phyloP scores from a whole-genome alignment of 2,888 invertebrate genomes.

The Bibio marci region DNA sequence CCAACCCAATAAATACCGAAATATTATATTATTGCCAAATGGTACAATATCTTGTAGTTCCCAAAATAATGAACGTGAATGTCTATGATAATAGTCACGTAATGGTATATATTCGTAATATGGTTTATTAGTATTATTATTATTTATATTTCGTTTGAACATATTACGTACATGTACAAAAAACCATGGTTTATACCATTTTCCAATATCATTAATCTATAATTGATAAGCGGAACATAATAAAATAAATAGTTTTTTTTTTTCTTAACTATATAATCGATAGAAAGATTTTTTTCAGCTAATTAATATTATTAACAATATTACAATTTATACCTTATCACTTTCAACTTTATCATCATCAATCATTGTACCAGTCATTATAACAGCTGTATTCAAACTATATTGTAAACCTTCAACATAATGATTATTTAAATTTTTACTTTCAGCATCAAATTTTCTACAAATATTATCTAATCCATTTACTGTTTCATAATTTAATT shows the following conservation, averaged over 20 bases:
- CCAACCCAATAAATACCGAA: slow-evolving; percentile 62
- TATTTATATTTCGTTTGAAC: slow-evolving; percentile 18
- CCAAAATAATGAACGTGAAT: slow-evolving; percentile 69
- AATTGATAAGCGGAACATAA: no score
- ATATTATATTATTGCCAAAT: slow-evolving; percentile 59
- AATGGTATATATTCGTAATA: slow-evolving; percentile 56
- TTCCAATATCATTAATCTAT: slow-evolving; percentile 53
- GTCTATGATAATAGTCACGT: slow-evolving; percentile 67
- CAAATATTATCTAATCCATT: slow-evolving; percentile 34
- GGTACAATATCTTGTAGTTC: slow-evolving; percentile 69
- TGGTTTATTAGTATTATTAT: slow-evolving; percentile 9
- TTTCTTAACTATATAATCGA: no score
- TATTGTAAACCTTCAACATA: slow-evolving; percentile 62
- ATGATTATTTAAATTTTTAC: slow-evolving; percentile 33
- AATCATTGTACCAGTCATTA: slow-evolving; percentile 60
- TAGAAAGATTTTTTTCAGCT: no score
- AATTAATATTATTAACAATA: no score
- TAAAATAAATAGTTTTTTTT: no score
- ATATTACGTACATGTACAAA: slow-evolving; percentile 53
- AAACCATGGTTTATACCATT: slow-evolving; percentile 73
- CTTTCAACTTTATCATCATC: slow-evolving; percentile 31
- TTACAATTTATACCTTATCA: background rate
- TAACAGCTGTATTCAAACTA: slow-evolving; percentile 44
- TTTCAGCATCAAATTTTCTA: slow-evolving; percentile 33
- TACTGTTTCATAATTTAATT: slow-evolving; percentile 48